Percentiles rank a stretch among this genome's conserved stretches.
phyloP scores from a whole-genome alignment of 2,797 vertebrate species.

The Carapus acus region DNA sequence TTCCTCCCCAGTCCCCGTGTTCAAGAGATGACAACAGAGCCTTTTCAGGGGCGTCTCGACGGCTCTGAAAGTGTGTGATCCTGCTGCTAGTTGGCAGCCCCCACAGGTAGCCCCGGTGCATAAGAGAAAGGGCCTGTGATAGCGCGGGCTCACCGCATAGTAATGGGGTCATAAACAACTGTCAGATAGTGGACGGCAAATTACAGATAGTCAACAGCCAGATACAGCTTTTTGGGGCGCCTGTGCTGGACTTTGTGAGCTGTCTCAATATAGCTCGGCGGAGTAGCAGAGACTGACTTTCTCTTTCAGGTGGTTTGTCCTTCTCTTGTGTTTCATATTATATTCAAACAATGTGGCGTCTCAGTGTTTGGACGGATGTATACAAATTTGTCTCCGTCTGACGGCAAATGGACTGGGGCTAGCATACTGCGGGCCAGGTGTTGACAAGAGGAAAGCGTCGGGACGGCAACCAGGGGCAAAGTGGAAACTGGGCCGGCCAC shows the following conservation, averaged over 20 bases:
- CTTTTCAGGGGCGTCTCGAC: slow-evolving; percentile 48
- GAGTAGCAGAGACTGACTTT: slow-evolving; percentile 38
- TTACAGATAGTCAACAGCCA: slow-evolving; percentile 37
- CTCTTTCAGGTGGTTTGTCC: slow-evolving; percentile 51
- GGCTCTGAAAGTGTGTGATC: slow-evolving; percentile 52
- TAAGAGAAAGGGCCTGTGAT: slow-evolving; percentile 34
- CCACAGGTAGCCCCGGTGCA: slow-evolving; percentile 51
- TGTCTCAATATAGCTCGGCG: slow-evolving; percentile 31
- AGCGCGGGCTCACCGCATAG: slow-evolving; percentile 46
- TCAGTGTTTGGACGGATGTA: slow-evolving; percentile 50
- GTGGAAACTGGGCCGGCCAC: slow-evolving; percentile 56
- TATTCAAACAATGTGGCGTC: slow-evolving; percentile 50
- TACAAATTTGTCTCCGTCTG: slow-evolving; percentile 50
- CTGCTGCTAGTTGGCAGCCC: slow-evolving; percentile 47
- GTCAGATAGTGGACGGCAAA: slow-evolving; percentile 39
- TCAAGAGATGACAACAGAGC: slow-evolving; percentile 49
- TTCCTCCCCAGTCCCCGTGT: slow-evolving; percentile 35
- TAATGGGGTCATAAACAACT: slow-evolving; percentile 59
- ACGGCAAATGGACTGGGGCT: slow-evolving; percentile 49
- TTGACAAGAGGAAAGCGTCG: slow-evolving; percentile 57
- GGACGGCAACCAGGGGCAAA: slow-evolving; percentile 45
- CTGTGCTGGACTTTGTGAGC: slow-evolving; percentile 32
- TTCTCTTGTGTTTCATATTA: slow-evolving; percentile 40
- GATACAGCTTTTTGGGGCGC: slow-evolving; percentile 28
- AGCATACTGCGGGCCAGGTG: slow-evolving; percentile 57